Evolutionary conservation across 2,888 invertebrate genomes (phyloP).

Genomic region (Apamea anceps): DNA sequence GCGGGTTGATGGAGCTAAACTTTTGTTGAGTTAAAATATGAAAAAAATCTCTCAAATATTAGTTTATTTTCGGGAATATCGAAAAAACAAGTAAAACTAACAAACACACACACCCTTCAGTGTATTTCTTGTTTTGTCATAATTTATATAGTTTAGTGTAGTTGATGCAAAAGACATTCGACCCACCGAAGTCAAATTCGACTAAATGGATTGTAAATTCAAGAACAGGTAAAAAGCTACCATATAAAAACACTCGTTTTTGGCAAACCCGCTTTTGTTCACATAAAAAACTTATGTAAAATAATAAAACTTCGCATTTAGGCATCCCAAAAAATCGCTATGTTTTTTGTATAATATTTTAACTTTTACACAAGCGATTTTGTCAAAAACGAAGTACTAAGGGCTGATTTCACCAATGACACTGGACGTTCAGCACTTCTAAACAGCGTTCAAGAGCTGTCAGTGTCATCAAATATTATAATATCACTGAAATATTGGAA

Average conservation of each 20-base stretch:
- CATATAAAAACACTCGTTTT: conserved; percentile 18
- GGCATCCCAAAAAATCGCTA: not conserved
- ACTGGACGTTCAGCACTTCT: not conserved
- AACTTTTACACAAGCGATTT: conserved; percentile 19
- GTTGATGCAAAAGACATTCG: not conserved
- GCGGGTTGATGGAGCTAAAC: no score
- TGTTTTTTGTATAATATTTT: conserved; percentile 3
- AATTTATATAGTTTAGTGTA: not conserved
- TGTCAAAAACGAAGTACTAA: conserved; percentile 24
- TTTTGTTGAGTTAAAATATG: no score
- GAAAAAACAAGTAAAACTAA: not conserved
- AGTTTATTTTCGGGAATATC: no score
- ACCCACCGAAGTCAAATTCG: not conserved
- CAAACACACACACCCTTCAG: not conserved
- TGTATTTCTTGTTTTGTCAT: not conserved
- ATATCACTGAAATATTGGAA: not conserved
- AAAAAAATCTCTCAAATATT: not conserved
- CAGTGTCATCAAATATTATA: not conserved
- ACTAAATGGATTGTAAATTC: not conserved
- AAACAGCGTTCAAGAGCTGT: not conserved
- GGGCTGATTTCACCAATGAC: not conserved
- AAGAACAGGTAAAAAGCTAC: conserved; percentile 20
- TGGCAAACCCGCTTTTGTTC: conserved; percentile 43
- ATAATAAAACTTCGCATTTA: conserved; percentile 32
- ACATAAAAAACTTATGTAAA: conserved; percentile 3